Percentiles rank a stretch among this genome's conserved stretches.
These are phyloP conservation scores for Anas platyrhynchos DNA, from an alignment of 2,113 vertebrate species.

Conservation along the genomic window DNA sequence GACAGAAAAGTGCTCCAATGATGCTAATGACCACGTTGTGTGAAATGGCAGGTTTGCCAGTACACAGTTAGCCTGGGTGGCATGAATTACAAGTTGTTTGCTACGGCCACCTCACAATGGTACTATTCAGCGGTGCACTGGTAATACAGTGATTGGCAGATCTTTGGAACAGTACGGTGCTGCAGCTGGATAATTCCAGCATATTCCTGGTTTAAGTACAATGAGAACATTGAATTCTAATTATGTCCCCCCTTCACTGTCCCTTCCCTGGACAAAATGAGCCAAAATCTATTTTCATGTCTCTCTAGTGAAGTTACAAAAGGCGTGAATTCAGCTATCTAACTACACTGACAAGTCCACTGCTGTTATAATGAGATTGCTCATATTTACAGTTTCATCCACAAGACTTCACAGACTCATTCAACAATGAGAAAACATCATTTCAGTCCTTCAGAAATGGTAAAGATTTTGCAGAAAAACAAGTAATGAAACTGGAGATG, in stretches of 20 bases:
- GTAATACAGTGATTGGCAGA: slow-evolving; percentile 40
- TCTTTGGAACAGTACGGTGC: slow-evolving; percentile 31
- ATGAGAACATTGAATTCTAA: slow-evolving; percentile 60
- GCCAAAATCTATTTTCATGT: slow-evolving; percentile 2
- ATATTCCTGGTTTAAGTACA: slow-evolving; percentile 58
- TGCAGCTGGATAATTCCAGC: slow-evolving; percentile 63
- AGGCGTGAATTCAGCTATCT: not conserved
- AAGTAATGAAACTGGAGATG: not conserved
- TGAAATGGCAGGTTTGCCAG: slow-evolving; percentile 32
- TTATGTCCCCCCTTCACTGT: not conserved
- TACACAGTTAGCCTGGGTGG: not conserved
- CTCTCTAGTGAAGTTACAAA: not conserved
- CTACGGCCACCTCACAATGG: slow-evolving; percentile 30
- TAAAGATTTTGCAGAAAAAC: not conserved
- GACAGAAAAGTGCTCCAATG: not conserved
- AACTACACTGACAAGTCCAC: not conserved
- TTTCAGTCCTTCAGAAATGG: not conserved
- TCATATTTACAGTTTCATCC: not conserved
- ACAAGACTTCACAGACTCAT: not conserved
- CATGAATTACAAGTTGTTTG: slow-evolving; percentile 56
- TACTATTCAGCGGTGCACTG: slow-evolving; percentile 24
- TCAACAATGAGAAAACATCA: not conserved
- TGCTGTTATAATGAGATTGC: not conserved
- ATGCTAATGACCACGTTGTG: not conserved
- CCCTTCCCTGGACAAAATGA: slow-evolving; percentile 7